Base-by-base conservation (phyloP, 2,888 invertebrate species). In the Teinopalpus imperialis region DNA sequence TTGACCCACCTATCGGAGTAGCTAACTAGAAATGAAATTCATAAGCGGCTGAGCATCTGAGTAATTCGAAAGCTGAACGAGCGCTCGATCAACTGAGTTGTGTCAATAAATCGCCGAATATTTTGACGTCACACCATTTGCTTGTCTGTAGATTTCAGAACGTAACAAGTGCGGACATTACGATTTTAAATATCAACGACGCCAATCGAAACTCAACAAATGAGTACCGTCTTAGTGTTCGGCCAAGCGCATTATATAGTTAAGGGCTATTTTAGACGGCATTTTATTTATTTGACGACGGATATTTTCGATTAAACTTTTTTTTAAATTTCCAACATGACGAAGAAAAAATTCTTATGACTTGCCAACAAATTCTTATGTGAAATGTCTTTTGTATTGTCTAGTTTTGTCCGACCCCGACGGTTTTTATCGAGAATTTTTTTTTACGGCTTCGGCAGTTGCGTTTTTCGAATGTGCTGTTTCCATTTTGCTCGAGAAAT, bases 351-450 rank as follows among this genome's bases (percentile, higher is more conserved):
- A 44, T 53, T 57, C 51, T 59, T 61, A 54, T 61, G 59, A 70
- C 79, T 77, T 79, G 79, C 79, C 79, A 74, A 61, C 65, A 61
- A 56, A 54, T 60, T 71, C 69, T 71, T 74, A 68, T 74, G 64
- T 66, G 40, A 45, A 41, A 37, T 36, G 42, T 53, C 45, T 55
- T 51, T 56, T 56, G 48, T 52, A 46, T 46, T 43, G 23, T 54
- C 35, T 53, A 47, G 36, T 47, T 42, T 48, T 43, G 51, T 52
- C 42, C 46, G 43, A 51, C n/a, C 43, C 43, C 29, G 51, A 43
- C 43, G 35, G 45, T 54, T 52, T 56, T 51, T 52, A 48, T 45
- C 51, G 52, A 35, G 43, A 48, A 36, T 54, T 46, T 16, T 39
- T 37, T 44, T 29, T n/a, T n/a, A n/a, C n/a, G n/a, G n/a, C n/a